Conservation (phyloP, 1,140 invertebrate species). For the Panagrolaimus sp. region DNA sequence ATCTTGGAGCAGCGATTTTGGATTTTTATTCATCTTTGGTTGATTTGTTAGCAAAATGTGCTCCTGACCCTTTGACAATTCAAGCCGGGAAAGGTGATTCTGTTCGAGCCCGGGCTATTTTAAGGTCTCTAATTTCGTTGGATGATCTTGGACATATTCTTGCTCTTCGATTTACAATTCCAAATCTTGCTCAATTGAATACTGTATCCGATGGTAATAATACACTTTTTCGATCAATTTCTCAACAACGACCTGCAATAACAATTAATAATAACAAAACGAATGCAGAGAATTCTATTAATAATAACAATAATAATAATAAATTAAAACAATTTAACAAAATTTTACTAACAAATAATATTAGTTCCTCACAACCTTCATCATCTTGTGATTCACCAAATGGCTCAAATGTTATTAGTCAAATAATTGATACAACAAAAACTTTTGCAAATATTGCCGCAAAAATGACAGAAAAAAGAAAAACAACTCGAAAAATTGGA, state of each 20-base stretch:
- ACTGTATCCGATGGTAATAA: constrained; percentile 4
- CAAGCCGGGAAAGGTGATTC: constrained; percentile 87
- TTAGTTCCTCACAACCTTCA: background rate
- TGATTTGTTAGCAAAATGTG: constrained; percentile 90
- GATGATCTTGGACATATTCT: constrained; percentile 96
- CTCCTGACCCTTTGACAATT: constrained; percentile 90
- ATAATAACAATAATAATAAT: background rate
- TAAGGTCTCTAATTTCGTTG: constrained; percentile 88
- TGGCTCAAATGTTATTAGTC: constrained; percentile 18
- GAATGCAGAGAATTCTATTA: background rate
- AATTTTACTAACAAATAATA: background rate
- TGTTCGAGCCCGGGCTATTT: constrained; percentile 89
- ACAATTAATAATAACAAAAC: background rate
- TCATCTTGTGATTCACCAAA: background rate
- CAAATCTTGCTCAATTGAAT: constrained; percentile 52
- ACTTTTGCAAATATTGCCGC: constrained; percentile 47
- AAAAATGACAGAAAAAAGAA: constrained; percentile 20
- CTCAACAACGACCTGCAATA: background rate
- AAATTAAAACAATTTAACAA: background rate
- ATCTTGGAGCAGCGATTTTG: constrained; percentile 92
- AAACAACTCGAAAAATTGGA: background rate
- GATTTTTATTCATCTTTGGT: constrained; percentile 97
- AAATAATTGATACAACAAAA: constrained; percentile 38
- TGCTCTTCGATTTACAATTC: constrained; percentile 74
- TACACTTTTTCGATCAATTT: background rate